Percentiles rank a stretch among this genome's conserved stretches.
Evolutionary conservation across 2,797 vertebrate genomes (phyloP).

Genomic region (Pelodytes ibericus): DNA sequence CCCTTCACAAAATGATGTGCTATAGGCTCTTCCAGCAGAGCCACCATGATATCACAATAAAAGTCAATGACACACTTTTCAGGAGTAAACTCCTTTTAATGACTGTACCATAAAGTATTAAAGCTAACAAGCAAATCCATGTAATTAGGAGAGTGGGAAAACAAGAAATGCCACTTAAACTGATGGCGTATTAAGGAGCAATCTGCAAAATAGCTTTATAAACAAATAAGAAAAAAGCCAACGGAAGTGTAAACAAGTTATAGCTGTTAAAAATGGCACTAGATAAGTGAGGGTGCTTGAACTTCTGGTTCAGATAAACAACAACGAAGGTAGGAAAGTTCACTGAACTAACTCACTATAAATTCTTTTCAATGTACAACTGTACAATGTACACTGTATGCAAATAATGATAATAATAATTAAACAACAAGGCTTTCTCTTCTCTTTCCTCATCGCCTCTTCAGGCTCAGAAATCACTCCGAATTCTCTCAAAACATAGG

Average conservation of each 20-base stretch:
- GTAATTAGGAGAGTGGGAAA: conserved; percentile 55
- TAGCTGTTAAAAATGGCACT: conserved; percentile 7
- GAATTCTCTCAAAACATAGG: no score
- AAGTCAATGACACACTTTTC: conserved; percentile 57
- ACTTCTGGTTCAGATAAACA: background rate
- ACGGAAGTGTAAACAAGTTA: conserved; percentile 36
- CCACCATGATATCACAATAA: conserved; percentile 45
- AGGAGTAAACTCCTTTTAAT: conserved; percentile 53
- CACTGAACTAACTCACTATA: background rate
- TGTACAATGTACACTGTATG: no score
- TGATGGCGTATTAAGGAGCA: conserved; percentile 51
- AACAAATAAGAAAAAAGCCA: conserved; percentile 35
- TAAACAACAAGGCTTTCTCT: no score
- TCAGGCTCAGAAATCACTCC: no score
- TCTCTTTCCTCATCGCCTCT: no score
- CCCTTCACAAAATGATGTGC: conserved; percentile 43
- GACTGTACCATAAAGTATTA: conserved; percentile 52
- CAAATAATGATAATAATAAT: no score
- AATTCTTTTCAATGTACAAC: no score
- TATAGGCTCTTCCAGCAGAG: conserved; percentile 46
- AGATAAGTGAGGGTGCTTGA: conserved; percentile 2
- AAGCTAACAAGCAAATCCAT: conserved; percentile 56
- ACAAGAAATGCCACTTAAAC: conserved; percentile 52
- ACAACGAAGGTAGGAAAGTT: background rate
- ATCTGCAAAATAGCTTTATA: conserved; percentile 49